Evolutionary conservation across 2,888 invertebrate genomes (phyloP), one percentile per base, ranked within the genome.

Genomic region (Lasius platythorax): DNA sequence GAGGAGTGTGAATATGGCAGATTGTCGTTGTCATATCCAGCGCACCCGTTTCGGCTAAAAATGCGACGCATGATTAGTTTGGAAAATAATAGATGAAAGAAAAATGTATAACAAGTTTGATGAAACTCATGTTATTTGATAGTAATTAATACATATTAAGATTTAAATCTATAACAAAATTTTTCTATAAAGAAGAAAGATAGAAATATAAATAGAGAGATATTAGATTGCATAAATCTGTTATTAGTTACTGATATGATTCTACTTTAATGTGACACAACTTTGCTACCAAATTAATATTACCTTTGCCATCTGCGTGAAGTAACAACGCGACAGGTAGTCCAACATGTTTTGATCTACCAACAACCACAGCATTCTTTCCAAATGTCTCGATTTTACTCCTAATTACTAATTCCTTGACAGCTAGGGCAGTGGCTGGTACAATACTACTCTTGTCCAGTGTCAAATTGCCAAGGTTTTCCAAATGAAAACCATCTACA

Each of bases 261-360:
- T 67, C 8, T 30, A 40, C 0, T 30, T 61, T 9, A n/a, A 9
- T 40, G 4, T 6, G n/a, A 61, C 3, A 8, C 18, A 72, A 63
- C 3, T 40, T 40, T 37, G 18, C 30, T 18, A n/a, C 0, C 28
- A 8, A 68, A 50, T 50, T 81, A 33, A 72, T 61, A 63, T 76
- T 97, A 93, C 97, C 97, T 93, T 97, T 96, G 50, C 96, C 96
- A 95, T 98, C 98, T 3, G 98, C 97, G 93, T 98, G 98, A 74
- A 99, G 95, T 91, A 98, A 95, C 96, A 99, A 96, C 0, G 98
- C 98, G 84, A 98, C 97, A 0, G 99, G 99, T 95, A 99, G 96
- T 0, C 99, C 98, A 33, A 99, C 98, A 95, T 99, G 98, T 95
- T 99, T 99, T 0, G 99, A 99, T 78, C 99, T 96, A 1, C 99